Base-by-base conservation (phyloP, 2,797 vertebrate genomes). In the Lemur catta region DNA sequence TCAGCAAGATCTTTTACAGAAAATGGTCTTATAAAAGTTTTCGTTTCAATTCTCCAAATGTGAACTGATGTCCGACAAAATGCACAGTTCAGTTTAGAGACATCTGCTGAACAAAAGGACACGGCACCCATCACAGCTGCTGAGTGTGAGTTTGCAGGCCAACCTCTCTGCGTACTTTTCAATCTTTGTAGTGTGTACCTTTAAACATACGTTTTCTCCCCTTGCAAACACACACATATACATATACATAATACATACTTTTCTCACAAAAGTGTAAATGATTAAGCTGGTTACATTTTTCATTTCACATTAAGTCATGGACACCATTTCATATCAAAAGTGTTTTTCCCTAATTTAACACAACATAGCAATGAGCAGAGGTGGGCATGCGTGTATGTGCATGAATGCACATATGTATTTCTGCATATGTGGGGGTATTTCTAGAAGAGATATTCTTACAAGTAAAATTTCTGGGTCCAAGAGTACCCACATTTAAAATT, bases 211-310 rank as follows among this genome's bases (percentile, higher is more conserved):
- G 3, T 4, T 46, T 8, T 65, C 28, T 17, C 10, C 59, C 48
- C 46, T 59, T 61, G 24, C 13, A 72, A 90, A 92, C 0, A 61
- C n/a, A 46, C 3, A 52, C 18, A n/a, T 12, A 59, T 12, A 59
- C 35, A 84, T 55, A 84, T 41, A 43, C 0, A 41, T 1, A 28
- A 84, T 41, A 43, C 0, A 41, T 1, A 28, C 17, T 92, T 81
- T 86, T 67, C 55, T 57, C 76, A 89, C 18, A 52, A 79, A 80
- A 63, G 4, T 50, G 50, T n/a, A 89, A 76, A 74, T 81, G 57
- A 72, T 30, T 35, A 87, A 71, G 76, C 9, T 63, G 74, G 28
- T 3, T 41, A 24, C 10, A 12, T 30, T 50, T 61, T 87, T 33
- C 65, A 71, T 38, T 38, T 72, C 46, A 61, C 18, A 38, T 72